phyloP scores from a whole-genome alignment of 1,140 invertebrate species.

The Drosophila fuyamai region DNA sequence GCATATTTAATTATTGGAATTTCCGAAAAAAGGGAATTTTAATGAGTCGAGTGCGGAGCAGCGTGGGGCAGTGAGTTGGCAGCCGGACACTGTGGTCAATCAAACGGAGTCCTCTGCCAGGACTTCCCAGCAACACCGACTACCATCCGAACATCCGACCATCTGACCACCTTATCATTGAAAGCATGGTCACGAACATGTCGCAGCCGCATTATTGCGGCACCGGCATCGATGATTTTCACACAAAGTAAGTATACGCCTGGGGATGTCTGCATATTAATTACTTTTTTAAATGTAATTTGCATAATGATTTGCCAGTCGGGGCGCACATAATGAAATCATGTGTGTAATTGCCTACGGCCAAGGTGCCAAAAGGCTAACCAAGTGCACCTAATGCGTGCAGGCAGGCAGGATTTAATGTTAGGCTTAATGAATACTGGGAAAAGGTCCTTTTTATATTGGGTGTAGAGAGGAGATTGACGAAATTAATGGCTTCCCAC shows the following conservation, averaged over 20 bases:
- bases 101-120: slow-evolving; percentile 23
- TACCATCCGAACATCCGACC: slow-evolving; percentile 6
- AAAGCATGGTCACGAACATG: slow-evolving; percentile 82
- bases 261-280: slow-evolving; percentile 62
- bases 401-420: background rate
- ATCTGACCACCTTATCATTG: slow-evolving; percentile 46
- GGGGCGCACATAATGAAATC: slow-evolving; percentile 60
- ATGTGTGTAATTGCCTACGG: slow-evolving; percentile 61
- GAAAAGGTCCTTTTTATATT: background rate
- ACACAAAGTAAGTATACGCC: slow-evolving; percentile 73
- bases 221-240: slow-evolving; percentile 77
- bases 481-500: too few species aligned
- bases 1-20: slow-evolving; percentile 54
- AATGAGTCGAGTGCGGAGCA: slow-evolving; percentile 58
- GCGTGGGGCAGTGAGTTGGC: slow-evolving; percentile 7
- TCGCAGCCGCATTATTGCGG: slow-evolving; percentile 82
- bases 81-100: slow-evolving; percentile 16
- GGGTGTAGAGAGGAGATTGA: too few species aligned
- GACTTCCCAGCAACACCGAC: slow-evolving; percentile 13
- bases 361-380: slow-evolving; percentile 23
- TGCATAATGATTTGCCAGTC: slow-evolving; percentile 67
- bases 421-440: background rate
- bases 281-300: slow-evolving; percentile 76
- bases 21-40: slow-evolving; percentile 45
- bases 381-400: slow-evolving; percentile 19